These are phyloP conservation scores for Coenobita brevimanus DNA, from an alignment of 1,140 invertebrate genomes.

Conservation along the genomic window DNA sequence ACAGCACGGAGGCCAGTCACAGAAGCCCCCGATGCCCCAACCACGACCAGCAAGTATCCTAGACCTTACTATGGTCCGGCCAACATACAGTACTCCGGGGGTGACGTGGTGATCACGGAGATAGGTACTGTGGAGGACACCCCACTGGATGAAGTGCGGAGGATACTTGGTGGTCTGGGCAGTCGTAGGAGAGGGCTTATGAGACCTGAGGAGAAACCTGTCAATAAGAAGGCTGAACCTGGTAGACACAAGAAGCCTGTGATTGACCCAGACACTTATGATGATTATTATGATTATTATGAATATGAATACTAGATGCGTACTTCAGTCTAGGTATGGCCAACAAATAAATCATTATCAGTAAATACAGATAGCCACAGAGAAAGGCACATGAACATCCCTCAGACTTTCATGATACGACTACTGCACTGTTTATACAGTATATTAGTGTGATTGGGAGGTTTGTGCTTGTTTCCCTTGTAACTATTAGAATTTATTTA, in stretches of 20 bases:
- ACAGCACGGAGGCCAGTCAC: not conserved
- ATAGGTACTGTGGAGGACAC: conserved; percentile 51
- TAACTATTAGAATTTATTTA: no score
- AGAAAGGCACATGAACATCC: no score
- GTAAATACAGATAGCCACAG: no score
- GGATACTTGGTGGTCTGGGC: conserved; percentile 40
- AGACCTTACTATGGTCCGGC: conserved; percentile 23
- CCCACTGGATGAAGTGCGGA: conserved; percentile 22
- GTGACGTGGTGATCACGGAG: conserved; percentile 39
- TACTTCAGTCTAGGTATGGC: no score
- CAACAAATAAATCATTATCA: no score
- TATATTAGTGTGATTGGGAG: no score
- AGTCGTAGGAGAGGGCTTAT: conserved; percentile 41
- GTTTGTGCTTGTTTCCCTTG: no score
- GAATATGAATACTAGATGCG: conserved; percentile 1
- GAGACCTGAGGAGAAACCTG: conserved; percentile 22
- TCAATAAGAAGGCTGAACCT: not conserved
- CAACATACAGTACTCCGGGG: conserved; percentile 31
- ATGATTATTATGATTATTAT: conserved; percentile 43
- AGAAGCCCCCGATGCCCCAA: not conserved
- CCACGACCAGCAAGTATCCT: conserved; percentile 32
- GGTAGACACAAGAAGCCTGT: not conserved
- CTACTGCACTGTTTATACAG: no score
- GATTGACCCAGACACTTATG: not conserved
- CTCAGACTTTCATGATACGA: no score